Base-by-base conservation (phyloP, 2,888 invertebrate genomes). In the Trypoxylon attenuatum region DNA sequence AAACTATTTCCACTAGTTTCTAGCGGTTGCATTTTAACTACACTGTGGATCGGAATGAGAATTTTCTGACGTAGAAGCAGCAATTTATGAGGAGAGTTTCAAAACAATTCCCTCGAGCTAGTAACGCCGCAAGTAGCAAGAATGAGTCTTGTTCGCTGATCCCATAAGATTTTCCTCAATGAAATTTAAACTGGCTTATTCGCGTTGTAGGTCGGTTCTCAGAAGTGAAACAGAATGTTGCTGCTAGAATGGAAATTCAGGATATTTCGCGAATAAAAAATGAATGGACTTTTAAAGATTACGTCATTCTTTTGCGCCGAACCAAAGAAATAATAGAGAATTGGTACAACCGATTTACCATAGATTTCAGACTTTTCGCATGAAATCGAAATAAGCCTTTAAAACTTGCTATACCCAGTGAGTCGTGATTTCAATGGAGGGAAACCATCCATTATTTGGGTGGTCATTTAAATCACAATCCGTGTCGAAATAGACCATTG, bases 381-480 rank as follows among this genome's bases (percentile, higher is more conserved):
- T 54, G 49, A 61, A 67, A 71, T 67, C 70, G 53, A 61, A 71
- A 67, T 53, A 62, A 29, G 38, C 43, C 23, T 38, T n/a, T 23
- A 27, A 51, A 58, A 54, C 22, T 55, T 19, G 18, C 60, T 5
- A 23, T 23, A 25, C 22, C n/a, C n/a, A n/a, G n/a, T n/a, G n/a
- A n/a, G n/a, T n/a, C n/a, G n/a, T n/a, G n/a, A n/a, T n/a, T n/a
- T n/a, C n/a, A n/a, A n/a, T n/a, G n/a, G n/a, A n/a, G n/a, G n/a
- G n/a, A n/a, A n/a, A n/a, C n/a, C n/a, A n/a, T n/a, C n/a, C n/a
- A n/a, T n/a, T n/a, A n/a, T n/a, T n/a, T n/a, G n/a, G 51, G 21
- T 68, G 72, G 71, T 67, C 68, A 72, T 71, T 62, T 71, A 59
- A 62, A 58, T 55, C 54, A n/a, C n/a, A n/a, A n/a, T n/a, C n/a